phyloP scores from a whole-genome alignment of 1,140 invertebrate genomes.

The Lepeophtheirus salmonis region DNA sequence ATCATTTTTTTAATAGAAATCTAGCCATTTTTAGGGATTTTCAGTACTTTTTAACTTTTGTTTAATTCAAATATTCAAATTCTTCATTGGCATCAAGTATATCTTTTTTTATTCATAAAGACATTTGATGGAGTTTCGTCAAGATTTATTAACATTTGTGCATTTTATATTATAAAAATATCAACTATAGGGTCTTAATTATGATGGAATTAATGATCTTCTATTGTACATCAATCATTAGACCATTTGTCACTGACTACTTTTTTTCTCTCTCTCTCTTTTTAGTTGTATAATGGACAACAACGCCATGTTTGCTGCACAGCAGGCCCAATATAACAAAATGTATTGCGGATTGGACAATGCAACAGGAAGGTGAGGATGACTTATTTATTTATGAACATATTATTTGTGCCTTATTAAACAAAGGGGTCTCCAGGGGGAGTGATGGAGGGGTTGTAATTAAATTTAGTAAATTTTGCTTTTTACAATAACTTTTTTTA shows the following conservation, averaged over 20 bases:
- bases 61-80: too few relatives aligned
- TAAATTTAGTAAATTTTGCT: neutral
- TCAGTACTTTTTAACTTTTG: too few relatives aligned
- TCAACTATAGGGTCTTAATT: neutral
- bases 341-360: constrained; percentile 9
- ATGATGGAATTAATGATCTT: neutral
- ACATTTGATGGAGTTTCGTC: neutral
- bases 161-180: neutral
- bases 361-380: constrained; percentile 6
- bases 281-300: constrained; percentile 19
- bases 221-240: neutral
- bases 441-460: too few relatives aligned
- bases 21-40: too few relatives aligned
- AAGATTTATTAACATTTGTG: neutral
- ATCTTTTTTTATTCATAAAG: neutral
- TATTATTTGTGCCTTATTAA: too few relatives aligned
- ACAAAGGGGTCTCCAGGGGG: too few relatives aligned
- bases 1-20: too few relatives aligned
- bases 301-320: constrained; percentile 16
- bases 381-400: neutral
- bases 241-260: neutral
- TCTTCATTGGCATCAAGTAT: too few relatives aligned
- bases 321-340: constrained; percentile 11
- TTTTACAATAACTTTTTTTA: neutral
- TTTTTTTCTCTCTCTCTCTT: neutral